phyloP scores from a whole-genome alignment of 2,888 invertebrate species.

The Thera britannica region DNA sequence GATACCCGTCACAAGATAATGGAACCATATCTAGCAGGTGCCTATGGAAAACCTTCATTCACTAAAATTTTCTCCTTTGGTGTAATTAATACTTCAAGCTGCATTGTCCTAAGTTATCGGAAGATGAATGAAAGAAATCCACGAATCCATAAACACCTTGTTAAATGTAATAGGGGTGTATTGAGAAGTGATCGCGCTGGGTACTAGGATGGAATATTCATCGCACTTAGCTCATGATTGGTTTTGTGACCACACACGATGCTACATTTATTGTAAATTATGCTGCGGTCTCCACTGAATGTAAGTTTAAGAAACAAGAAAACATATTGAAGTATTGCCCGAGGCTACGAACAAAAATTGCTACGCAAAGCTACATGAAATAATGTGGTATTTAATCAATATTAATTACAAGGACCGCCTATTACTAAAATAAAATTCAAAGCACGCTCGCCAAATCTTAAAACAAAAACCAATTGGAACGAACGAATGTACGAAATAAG shows the following conservation, averaged over 20 bases:
- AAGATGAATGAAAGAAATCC: slow-evolving; percentile 8
- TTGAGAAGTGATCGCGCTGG: slow-evolving; percentile 14
- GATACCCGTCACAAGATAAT: slow-evolving; percentile 16
- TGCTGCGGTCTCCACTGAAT: slow-evolving; percentile 22
- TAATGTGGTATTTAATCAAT: not conserved
- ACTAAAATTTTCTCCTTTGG: not conserved
- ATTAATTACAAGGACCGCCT: not conserved
- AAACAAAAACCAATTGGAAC: slow-evolving; percentile 1
- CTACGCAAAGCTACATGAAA: not conserved
- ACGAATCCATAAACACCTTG: slow-evolving; percentile 46
- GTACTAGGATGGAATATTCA: slow-evolving; percentile 12
- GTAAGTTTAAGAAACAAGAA: slow-evolving; percentile 18
- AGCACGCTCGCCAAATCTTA: not conserved
- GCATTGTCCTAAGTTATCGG: slow-evolving; percentile 5
- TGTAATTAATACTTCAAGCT: slow-evolving; percentile 22
- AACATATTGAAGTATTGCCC: slow-evolving; percentile 20
- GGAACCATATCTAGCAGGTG: not conserved
- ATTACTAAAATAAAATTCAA: not conserved
- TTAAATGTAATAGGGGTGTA: slow-evolving; percentile 47
- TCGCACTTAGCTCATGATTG: slow-evolving; percentile 20
- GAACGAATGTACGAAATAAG: not conserved
- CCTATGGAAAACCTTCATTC: not conserved
- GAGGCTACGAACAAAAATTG: slow-evolving; percentile 22
- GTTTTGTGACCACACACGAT: slow-evolving; percentile 28
- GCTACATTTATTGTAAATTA: slow-evolving; percentile 25